Conservation (phyloP, 2,113 vertebrate genomes). For the Spizaetus ornatus region DNA sequence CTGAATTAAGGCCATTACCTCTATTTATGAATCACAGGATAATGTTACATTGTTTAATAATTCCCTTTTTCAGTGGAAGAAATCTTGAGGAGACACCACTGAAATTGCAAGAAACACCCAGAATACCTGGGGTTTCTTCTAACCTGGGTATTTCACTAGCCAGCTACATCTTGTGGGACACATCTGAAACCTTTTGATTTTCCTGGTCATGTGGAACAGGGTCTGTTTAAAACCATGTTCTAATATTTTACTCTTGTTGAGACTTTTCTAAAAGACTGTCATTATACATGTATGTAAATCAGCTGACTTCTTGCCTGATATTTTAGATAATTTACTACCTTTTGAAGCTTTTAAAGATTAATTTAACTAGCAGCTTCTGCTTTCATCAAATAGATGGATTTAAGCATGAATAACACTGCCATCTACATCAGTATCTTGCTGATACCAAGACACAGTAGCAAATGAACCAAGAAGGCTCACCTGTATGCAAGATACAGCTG, state of each 20-base stretch:
- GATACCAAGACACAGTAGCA: conserved; percentile 28
- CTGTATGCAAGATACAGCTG: conserved; percentile 50
- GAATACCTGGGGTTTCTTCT: not conserved
- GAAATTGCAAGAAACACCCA: not conserved
- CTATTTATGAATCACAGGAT: not conserved
- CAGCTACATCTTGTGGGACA: not conserved
- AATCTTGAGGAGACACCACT: not conserved
- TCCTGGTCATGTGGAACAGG: not conserved
- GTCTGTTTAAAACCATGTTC: not conserved
- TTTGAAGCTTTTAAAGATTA: conserved; percentile 43
- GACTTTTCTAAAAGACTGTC: not conserved
- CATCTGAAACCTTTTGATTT: not conserved
- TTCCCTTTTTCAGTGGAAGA: not conserved
- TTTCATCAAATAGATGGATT: conserved; percentile 39
- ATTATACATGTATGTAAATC: not conserved
- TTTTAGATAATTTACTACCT: not conserved
- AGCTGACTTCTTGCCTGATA: not conserved
- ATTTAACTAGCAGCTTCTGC: conserved; percentile 29
- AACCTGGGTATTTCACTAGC: not conserved
- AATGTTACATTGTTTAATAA: not conserved
- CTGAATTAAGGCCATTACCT: not conserved
- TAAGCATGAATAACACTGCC: conserved; percentile 48
- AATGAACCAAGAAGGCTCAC: conserved; percentile 32
- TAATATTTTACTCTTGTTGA: not conserved
- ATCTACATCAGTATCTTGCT: conserved; percentile 50